A percentile compares a stretch with the other conserved stretches of the same genome.
Evolutionary conservation across 2,888 invertebrate species (phyloP).

Genomic region (Drosophila eohydei): DNA sequence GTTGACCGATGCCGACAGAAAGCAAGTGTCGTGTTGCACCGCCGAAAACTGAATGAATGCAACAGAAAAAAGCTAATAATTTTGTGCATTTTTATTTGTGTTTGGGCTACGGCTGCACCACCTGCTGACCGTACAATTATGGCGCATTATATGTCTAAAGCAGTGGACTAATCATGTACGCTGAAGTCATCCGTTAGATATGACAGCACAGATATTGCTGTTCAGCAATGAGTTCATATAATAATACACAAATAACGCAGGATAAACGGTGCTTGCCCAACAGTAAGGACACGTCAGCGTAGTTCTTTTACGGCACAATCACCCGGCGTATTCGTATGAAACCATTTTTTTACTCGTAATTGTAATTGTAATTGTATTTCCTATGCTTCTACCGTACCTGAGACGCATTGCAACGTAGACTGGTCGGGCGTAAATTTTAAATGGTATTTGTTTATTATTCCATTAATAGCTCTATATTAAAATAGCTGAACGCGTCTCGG

Average conservation of each 20-base stretch:
- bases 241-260: slow-evolving; percentile 24
- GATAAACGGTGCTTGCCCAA: slow-evolving; percentile 18
- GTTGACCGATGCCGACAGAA: slow-evolving; percentile 17
- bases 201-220: slow-evolving; percentile 31
- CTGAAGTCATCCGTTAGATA: slow-evolving; percentile 46
- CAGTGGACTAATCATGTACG: slow-evolving; percentile 1
- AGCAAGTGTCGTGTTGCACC: slow-evolving; percentile 56
- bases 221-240: not conserved
- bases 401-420: not conserved
- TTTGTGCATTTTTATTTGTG: not conserved
- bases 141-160: slow-evolving; percentile 33
- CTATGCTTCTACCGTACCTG: slow-evolving; percentile 8
- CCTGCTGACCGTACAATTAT: slow-evolving; percentile 48
- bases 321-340: slow-evolving; percentile 9
- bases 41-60: slow-evolving; percentile 71
- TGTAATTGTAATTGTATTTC: slow-evolving; percentile 27
- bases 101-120: slow-evolving; percentile 15
- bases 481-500: not conserved
- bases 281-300: slow-evolving; percentile 75
- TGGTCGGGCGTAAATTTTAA: not conserved
- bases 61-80: slow-evolving; percentile 46
- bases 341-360: slow-evolving; percentile 40
- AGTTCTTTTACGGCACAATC: slow-evolving; percentile 13
- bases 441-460: slow-evolving; percentile 3
- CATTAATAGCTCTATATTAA: slow-evolving; percentile 13